phyloP scores from a whole-genome alignment of 2,113 vertebrate genomes.

The Morone chrysops region DNA sequence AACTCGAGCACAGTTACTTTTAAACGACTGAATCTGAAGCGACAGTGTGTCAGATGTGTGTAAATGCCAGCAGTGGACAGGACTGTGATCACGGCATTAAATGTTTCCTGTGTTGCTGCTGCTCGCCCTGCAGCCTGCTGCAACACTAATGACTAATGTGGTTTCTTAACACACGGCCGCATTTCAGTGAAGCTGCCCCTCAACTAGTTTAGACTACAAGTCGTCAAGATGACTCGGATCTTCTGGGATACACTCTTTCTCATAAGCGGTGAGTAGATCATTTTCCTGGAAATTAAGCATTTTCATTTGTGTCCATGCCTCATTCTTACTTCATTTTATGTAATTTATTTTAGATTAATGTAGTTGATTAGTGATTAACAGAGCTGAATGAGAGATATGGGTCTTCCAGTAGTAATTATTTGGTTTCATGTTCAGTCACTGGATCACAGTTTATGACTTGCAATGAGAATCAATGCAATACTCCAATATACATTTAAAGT shows the following conservation, averaged over 20 bases:
- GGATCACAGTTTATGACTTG: neutral
- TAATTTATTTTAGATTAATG: neutral
- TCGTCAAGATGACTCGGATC: slow-evolving; percentile 80
- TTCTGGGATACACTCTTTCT: slow-evolving; percentile 84
- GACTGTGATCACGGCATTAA: slow-evolving; percentile 31
- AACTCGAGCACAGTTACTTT: neutral
- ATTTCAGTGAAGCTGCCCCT: slow-evolving; percentile 34
- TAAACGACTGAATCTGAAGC: neutral
- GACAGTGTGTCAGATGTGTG: slow-evolving; percentile 6
- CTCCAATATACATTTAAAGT: neutral
- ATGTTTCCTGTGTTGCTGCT: slow-evolving; percentile 20
- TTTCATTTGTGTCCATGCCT: neutral
- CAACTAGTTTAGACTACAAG: slow-evolving; percentile 20
- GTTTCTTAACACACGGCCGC: slow-evolving; percentile 40
- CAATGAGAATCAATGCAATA: neutral
- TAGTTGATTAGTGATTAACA: neutral
- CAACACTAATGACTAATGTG: slow-evolving; percentile 48
- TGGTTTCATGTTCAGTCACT: neutral
- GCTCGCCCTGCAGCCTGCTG: slow-evolving; percentile 33
- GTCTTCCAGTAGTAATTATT: neutral
- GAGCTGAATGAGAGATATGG: neutral
- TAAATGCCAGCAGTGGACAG: neutral
- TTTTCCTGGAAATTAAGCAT: neutral
- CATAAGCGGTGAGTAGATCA: slow-evolving; percentile 79
- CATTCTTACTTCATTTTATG: neutral